Conservation (phyloP, 2,888 invertebrate species). For the Drosophila prostipennis region DNA sequence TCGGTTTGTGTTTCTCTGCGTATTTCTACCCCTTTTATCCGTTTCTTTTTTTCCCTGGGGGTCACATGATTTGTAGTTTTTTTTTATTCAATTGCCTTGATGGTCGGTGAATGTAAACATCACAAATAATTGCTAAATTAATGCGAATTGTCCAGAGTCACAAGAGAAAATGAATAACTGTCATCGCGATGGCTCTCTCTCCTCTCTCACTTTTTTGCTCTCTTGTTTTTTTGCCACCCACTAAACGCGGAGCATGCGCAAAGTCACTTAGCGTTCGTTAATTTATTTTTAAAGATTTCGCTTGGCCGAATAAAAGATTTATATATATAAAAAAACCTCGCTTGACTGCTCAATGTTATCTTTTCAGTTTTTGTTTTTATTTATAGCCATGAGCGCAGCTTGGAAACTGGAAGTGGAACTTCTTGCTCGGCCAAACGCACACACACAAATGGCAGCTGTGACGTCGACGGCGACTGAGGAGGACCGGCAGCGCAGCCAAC, state of each 20-base stretch:
- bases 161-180: constrained; percentile 61
- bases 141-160: constrained; percentile 64
- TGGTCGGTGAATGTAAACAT: constrained; percentile 44
- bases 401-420: constrained; percentile 39
- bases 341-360: constrained; percentile 41
- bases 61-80: constrained; percentile 51
- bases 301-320: constrained; percentile 3
- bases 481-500: constrained; percentile 30
- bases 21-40: constrained; percentile 9
- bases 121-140: constrained; percentile 67
- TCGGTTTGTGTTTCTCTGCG: neutral
- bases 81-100: constrained; percentile 28
- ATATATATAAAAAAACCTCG: constrained; percentile 38
- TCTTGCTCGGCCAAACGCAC: constrained; percentile 54
- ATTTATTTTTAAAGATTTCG: constrained; percentile 34
- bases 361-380: constrained; percentile 46
- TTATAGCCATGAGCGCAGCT: constrained; percentile 61
- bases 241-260: constrained; percentile 56
- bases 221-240: constrained; percentile 52
- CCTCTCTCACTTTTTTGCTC: constrained; percentile 7
- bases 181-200: constrained; percentile 27
- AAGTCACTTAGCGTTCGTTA: constrained; percentile 26
- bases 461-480: constrained; percentile 12
- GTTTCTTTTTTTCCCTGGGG: constrained; percentile 11
- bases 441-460: constrained; percentile 48